Conservation (phyloP, 2,797 vertebrate species). For the Trachops cirrhosus region DNA sequence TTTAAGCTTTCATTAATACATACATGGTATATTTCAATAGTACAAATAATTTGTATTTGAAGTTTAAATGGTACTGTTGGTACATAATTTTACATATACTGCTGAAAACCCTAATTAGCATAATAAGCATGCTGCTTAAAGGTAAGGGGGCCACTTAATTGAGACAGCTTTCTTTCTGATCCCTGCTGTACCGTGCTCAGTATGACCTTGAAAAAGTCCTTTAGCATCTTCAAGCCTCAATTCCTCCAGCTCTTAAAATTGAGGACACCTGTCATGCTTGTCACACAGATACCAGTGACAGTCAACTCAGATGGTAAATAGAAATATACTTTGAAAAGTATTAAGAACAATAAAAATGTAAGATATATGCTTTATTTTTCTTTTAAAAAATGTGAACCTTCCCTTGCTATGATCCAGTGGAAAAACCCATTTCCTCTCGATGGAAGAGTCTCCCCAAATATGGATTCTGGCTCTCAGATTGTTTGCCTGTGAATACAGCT, state of each 20-base stretch:
- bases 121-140: background rate
- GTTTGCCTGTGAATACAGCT: background rate
- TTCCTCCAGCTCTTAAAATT: background rate
- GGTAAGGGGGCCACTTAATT: background rate
- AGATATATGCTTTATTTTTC: background rate
- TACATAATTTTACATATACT: background rate
- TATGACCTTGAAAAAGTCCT: background rate
- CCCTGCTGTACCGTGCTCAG: background rate
- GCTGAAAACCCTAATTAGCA: background rate
- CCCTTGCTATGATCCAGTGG: background rate
- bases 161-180: background rate
- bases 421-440: background rate
- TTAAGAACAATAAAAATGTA: conserved; percentile 1
- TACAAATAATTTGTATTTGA: background rate
- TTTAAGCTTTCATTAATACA: background rate
- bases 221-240: background rate
- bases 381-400: background rate
- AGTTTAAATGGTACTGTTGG: background rate
- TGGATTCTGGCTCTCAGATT: background rate
- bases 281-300: background rate
- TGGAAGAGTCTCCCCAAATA: background rate
- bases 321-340: background rate
- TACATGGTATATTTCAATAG: background rate
- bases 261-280: background rate
- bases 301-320: background rate